These are phyloP conservation scores for Octodonta nipae DNA, from an alignment of 2,888 invertebrate genomes.

Conservation along the genomic window DNA sequence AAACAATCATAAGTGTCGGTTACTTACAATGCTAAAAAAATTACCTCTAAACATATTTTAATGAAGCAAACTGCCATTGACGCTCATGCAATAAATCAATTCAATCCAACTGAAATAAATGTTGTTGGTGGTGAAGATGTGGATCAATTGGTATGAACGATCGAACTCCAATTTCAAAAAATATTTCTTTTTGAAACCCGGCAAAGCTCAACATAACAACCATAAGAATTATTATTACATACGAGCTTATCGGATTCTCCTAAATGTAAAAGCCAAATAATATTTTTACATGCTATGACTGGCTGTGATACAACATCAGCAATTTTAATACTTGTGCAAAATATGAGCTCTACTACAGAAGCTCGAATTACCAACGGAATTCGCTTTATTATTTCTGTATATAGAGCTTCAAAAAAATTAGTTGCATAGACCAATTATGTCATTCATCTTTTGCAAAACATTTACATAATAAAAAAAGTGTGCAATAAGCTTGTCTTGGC, in stretches of 20 bases:
- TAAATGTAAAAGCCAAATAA: background rate
- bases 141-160: too few species aligned
- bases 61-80: too few species aligned
- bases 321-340: background rate
- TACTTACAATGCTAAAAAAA: too few species aligned
- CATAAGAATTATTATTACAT: background rate
- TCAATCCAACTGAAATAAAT: too few species aligned
- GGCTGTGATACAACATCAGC: background rate
- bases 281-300: background rate
- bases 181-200: too few species aligned
- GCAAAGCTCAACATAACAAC: background rate
- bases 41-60: too few species aligned
- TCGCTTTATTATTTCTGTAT: conserved; percentile 11
- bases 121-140: too few species aligned
- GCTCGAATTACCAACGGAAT: conserved; percentile 5
- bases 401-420: conserved; percentile 13
- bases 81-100: too few species aligned
- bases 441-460: conserved; percentile 13
- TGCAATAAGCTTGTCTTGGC: conserved; percentile 9
- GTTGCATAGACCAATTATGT: conserved; percentile 11
- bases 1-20: too few species aligned
- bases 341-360: background rate
- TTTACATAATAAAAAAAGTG: conserved; percentile 10
- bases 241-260: background rate
- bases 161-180: too few species aligned